Evolutionary conservation across 2,113 vertebrate genomes (phyloP).

Genomic region (Bubalus kerabau): DNA sequence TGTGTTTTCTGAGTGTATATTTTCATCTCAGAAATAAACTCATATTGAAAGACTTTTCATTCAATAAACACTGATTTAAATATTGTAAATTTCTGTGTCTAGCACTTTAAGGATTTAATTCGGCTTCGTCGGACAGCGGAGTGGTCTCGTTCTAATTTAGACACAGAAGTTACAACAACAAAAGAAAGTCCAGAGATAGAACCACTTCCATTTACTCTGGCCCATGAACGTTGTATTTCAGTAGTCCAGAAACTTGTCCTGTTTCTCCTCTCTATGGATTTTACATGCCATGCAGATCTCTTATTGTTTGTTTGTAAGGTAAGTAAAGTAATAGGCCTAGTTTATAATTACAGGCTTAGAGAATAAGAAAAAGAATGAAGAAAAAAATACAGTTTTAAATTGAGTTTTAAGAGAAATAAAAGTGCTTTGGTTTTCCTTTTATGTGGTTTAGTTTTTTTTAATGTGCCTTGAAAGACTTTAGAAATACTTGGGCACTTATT

Average conservation of each 20-base stretch:
- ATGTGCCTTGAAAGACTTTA: background rate
- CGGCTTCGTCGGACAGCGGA: constrained; percentile 96
- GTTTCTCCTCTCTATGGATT: constrained; percentile 99
- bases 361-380: background rate
- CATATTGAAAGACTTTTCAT: background rate
- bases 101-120: constrained; percentile 99
- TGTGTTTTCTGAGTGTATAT: background rate
- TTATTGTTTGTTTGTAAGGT: constrained; percentile 99
- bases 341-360: background rate
- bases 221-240: constrained; percentile 97
- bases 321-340: constrained; percentile 8
- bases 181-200: constrained; percentile 97
- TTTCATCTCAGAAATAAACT: background rate
- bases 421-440: background rate
- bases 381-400: background rate
- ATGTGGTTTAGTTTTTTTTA: background rate
- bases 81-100: constrained; percentile 43
- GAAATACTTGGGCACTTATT: background rate
- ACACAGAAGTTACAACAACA: constrained; percentile 90
- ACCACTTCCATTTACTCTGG: constrained; percentile 94
- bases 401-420: background rate
- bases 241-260: constrained; percentile 97
- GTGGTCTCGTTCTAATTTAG: constrained; percentile 96
- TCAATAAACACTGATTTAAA: constrained; percentile 2
- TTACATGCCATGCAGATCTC: constrained; percentile 98